phyloP scores from a whole-genome alignment of 1,140 invertebrate genomes.

The Druon quercuslanigerum region DNA sequence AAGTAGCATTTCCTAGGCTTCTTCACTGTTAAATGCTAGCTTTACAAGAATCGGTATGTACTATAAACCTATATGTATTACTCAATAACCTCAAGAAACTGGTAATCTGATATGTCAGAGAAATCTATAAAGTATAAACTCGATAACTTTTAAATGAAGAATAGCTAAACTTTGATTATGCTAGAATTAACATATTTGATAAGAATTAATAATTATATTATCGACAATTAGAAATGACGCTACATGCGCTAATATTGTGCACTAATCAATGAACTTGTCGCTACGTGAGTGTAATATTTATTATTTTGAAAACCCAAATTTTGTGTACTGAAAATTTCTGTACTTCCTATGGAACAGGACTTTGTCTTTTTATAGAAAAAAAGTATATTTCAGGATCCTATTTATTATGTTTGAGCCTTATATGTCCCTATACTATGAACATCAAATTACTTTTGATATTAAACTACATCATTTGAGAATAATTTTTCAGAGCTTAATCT shows the following conservation, averaged over 20 bases:
- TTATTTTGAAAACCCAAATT: neutral
- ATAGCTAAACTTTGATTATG: neutral
- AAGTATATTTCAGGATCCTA: no score
- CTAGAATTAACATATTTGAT: neutral
- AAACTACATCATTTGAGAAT: no score
- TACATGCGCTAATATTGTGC: no score
- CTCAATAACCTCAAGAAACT: conserved; percentile 1
- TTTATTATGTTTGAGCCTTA: no score
- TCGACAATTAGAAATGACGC: no score
- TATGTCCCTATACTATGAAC: no score
- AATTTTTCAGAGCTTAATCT: no score
- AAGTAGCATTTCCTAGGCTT: conserved; percentile 24
- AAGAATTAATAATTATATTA: neutral
- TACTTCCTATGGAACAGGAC: neutral
- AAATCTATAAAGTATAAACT: conserved; percentile 8
- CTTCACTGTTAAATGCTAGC: conserved; percentile 3
- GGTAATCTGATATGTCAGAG: neutral
- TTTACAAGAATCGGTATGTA: conserved; percentile 22
- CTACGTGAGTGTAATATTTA: neutral
- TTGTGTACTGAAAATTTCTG: neutral
- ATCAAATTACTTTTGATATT: no score
- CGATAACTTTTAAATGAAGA: neutral
- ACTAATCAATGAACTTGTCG: no score
- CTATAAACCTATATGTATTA: conserved; percentile 14
- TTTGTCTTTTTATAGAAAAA: no score